Evolutionary conservation across 2,113 vertebrate species (phyloP).

Genomic region (Psophia crepitans): DNA sequence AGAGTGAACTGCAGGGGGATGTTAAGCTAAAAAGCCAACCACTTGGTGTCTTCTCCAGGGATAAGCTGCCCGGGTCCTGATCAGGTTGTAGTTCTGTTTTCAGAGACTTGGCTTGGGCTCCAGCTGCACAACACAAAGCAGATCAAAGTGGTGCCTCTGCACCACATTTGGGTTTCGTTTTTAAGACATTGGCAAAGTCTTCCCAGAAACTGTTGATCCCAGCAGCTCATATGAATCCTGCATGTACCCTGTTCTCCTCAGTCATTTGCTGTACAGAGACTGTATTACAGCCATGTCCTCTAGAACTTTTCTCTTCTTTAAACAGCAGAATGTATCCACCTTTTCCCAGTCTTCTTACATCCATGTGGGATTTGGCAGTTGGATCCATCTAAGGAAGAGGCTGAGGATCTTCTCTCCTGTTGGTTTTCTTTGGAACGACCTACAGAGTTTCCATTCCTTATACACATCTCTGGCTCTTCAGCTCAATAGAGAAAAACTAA

Average conservation of each 20-base stretch:
- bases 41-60: neutral
- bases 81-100: neutral
- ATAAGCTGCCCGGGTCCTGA: neutral
- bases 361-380: neutral
- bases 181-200: neutral
- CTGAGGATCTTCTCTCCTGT: neutral
- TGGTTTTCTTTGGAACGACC: neutral
- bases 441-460: neutral
- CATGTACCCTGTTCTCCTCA: neutral
- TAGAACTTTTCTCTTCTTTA: neutral
- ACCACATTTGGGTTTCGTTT: neutral
- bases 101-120: neutral
- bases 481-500: neutral
- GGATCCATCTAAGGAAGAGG: neutral
- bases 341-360: neutral
- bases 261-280: neutral
- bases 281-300: neutral
- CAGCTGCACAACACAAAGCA: neutral
- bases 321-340: neutral
- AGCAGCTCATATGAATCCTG: neutral
- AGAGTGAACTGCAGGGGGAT: neutral
- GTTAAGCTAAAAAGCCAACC: neutral
- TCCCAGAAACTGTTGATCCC: conserved; percentile 2
- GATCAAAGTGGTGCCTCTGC: neutral
- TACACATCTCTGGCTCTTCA: neutral